Evolutionary conservation across 1,140 invertebrate species (phyloP), one percentile per base, ranked within the genome.

Genomic region (Ephestia elutella): DNA sequence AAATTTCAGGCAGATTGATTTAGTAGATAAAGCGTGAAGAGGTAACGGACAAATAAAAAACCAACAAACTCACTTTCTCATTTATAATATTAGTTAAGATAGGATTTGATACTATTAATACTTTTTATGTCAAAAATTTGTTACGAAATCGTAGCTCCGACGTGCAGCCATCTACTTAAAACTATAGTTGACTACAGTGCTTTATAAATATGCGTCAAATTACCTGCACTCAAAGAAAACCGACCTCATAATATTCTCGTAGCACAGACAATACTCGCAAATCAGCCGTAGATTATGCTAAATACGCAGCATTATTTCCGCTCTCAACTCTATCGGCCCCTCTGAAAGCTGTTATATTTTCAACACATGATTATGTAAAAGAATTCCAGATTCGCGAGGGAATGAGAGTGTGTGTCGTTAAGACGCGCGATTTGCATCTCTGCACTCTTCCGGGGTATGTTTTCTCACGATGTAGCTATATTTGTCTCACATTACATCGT

Each of bases 331-430:
- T 78, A 84, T 81, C 70, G 82, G 53, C 76, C 75, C 75, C 77
- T 75, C 69, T 70, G 83, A 84, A 87, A 85, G 71, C 80, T 82
- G 85, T 84, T 87, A 86, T 87, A 82, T 84, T 87, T 87, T 84
- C 78, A 84, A 83, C 82, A 83, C 80, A 81, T 87, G 81, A 87
- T 87, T 87, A 87, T 87, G 85, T 87, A 86, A 87, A 87, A 87
- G 82, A 84, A 87, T 86, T 87, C 74, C 65, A 73, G 75, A 78
- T 82, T 83, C 71, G 64, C 70, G 70, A 73, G 82, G 76, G 74
- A 78, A 78, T 73, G 74, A 73, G 73, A 78, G 75, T 73, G 75
- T 76, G 74, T 74, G 75, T 81, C 80, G 84, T 84, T 87, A 85
- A 84, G 79, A 85, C 70, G 69, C 70, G 69, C 73, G 73, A 86